Base-by-base conservation (phyloP, 2,113 vertebrate species). In the Cephalopterus ornatus region DNA sequence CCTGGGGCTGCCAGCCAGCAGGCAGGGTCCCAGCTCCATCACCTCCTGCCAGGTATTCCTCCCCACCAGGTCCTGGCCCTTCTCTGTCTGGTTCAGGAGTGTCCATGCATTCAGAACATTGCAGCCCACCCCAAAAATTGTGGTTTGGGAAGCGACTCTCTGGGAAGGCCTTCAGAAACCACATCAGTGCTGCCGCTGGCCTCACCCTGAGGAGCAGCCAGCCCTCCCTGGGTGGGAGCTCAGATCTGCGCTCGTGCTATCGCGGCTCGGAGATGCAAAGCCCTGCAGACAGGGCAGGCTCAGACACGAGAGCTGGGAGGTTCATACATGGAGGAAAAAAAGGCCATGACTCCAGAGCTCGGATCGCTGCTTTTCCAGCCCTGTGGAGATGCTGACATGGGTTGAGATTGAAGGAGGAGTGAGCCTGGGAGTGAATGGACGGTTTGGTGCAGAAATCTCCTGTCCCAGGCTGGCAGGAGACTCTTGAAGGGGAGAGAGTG, bases 261-360 rank as follows among this genome's bases (percentile, higher is more conserved):
- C 28, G 1, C 2, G 3, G 90, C 58, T 47, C 70, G 0, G 5
- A 24, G 79, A 33, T 19, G 68, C 68, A 94, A 66, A 92, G 90
- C 87, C n/a, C 81, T 78, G 93, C 92, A 95, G 84, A 74, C 50
- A 23, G 89, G 95, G 84, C 91, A 92, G 89, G 84, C 94, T 95
- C 87, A 95, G 89, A 59, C 84, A 92, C 0, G 87, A 95, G 93
- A 67, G 73, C 59, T 1, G 0, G 47, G 70, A 94, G 78, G 47
- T 92, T 94, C 23, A 11, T 78, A 62, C 58, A 3, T 3, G 42
- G 87, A 55, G 81, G 68, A 3, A 24, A 14, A 33, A 92, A 78
- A 65, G 78, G 62, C 63, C 82, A 1, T 0, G 15, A 37, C 67
- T 93, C 82, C 37, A 8, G 66, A 92, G 76, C 56, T 88, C 0